Percentiles rank a stretch among this genome's conserved stretches.
These are phyloP conservation scores for Drosophila siamana DNA, from an alignment of 2,888 invertebrate genomes.

Conservation along the genomic window DNA sequence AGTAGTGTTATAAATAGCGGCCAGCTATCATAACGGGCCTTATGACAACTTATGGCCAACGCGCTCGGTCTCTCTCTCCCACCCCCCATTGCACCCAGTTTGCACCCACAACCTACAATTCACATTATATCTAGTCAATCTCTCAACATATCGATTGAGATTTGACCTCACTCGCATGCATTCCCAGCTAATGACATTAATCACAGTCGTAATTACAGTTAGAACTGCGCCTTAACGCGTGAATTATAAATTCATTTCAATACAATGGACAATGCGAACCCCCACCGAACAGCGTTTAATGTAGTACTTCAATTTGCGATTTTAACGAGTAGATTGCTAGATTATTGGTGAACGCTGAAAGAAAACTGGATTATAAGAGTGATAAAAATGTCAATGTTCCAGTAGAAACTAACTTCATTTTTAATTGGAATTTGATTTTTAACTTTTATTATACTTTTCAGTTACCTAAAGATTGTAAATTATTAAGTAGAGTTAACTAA, in stretches of 20 bases:
- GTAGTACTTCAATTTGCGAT: not conserved
- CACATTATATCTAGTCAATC: not conserved
- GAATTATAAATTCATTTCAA: constrained; percentile 7
- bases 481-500: too few relatives aligned
- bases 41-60: constrained; percentile 23
- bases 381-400: too few relatives aligned
- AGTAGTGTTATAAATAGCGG: constrained; percentile 36
- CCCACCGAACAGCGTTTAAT: constrained; percentile 1
- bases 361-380: not conserved
- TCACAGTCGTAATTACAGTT: constrained; percentile 47
- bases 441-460: too few relatives aligned
- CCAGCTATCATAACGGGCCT: constrained; percentile 33
- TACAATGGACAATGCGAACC: not conserved
- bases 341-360: not conserved
- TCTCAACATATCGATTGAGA: constrained; percentile 20
- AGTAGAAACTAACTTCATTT: too few relatives aligned
- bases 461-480: too few relatives aligned
- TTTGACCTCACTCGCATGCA: constrained; percentile 17
- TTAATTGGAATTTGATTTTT: too few relatives aligned
- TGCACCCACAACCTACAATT: not conserved
- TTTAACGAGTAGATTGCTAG: not conserved
- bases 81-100: not conserved
- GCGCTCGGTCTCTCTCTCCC: not conserved
- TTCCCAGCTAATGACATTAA: constrained; percentile 30
- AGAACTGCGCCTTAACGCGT: constrained; percentile 16